Conservation (phyloP, 2,113 vertebrate species). For the Formicarius rufipectus region DNA sequence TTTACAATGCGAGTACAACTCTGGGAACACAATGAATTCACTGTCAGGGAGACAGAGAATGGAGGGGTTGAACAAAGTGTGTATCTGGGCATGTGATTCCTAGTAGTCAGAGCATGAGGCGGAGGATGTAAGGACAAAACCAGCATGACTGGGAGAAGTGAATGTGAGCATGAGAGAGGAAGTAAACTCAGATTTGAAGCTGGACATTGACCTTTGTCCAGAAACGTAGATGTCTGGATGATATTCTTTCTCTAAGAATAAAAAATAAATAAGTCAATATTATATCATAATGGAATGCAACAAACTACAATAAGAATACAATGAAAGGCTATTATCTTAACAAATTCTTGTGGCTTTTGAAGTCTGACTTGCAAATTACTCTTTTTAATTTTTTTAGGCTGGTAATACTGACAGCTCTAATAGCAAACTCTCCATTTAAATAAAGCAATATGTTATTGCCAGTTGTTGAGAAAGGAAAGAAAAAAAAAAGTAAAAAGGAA, state of each 20-base stretch:
- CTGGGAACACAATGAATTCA: not conserved
- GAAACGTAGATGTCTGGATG: not conserved
- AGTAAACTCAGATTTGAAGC: not conserved
- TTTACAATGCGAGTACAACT: not conserved
- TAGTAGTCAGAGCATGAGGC: not conserved
- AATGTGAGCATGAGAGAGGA: not conserved
- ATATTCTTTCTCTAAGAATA: not conserved
- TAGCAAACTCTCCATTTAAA: not conserved
- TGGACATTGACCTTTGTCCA: not conserved
- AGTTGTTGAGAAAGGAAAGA: not conserved
- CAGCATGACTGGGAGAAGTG: not conserved
- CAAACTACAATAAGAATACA: not conserved
- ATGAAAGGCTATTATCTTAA: not conserved
- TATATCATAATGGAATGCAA: not conserved
- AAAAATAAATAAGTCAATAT: not conserved
- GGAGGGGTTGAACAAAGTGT: not conserved
- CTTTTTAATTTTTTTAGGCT: not conserved
- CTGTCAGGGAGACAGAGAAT: not conserved
- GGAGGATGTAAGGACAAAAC: not conserved
- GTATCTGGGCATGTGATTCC: not conserved
- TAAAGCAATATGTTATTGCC: not conserved
- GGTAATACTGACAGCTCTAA: not conserved
- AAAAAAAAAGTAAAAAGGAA: not conserved
- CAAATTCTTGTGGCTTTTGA: not conserved
- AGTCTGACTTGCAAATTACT: not conserved